Evolutionary conservation across 2,888 invertebrate species (phyloP).

Genomic region (Tipula lateralis): DNA sequence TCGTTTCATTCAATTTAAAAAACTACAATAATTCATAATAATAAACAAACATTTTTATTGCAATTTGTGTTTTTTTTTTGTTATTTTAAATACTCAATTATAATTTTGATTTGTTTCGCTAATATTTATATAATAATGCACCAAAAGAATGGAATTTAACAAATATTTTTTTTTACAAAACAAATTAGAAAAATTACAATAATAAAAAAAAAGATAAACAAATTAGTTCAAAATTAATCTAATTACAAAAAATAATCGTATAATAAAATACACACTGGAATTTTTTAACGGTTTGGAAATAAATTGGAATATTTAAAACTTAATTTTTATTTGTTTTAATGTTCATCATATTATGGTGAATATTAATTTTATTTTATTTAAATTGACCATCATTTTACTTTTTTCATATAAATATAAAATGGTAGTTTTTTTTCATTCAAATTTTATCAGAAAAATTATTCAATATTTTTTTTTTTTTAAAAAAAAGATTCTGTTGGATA

Average conservation of each 20-base stretch:
- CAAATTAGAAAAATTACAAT: not conserved
- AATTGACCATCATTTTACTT: not conserved
- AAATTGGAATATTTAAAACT: not conserved
- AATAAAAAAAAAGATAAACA: not conserved
- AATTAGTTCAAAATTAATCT: not conserved
- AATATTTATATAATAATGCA: not conserved
- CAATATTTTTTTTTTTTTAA: not conserved
- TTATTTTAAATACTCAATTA: not conserved
- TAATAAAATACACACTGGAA: not conserved
- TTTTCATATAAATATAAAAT: not conserved
- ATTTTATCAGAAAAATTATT: not conserved
- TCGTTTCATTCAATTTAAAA: no score
- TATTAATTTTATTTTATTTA: not conserved
- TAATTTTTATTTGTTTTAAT: not conserved
- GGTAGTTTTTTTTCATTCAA: not conserved
- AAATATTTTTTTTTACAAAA: not conserved
- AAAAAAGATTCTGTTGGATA: not conserved
- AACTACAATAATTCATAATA: not conserved
- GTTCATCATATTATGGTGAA: not conserved
- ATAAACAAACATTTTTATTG: not conserved
- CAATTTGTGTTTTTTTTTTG: not conserved
- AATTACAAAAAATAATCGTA: not conserved
- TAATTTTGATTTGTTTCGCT: not conserved
- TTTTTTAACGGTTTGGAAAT: not conserved
- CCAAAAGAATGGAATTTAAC: not conserved